Base-by-base conservation (phyloP, 1,140 invertebrate species). In the Drosophila sproati region DNA sequence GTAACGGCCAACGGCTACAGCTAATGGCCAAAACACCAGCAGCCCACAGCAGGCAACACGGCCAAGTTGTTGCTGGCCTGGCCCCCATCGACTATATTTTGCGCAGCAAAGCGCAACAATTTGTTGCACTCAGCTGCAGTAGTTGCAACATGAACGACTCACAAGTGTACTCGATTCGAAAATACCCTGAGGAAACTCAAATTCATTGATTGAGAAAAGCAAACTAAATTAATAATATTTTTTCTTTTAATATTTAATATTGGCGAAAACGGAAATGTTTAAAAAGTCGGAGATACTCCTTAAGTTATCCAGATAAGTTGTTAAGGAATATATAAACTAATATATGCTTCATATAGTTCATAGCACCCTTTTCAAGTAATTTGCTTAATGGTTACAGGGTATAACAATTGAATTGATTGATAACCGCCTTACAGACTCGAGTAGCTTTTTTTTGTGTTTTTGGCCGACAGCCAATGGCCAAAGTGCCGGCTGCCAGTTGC, bases 401-500 rank as follows among this genome's bases (percentile, higher is more conserved):
- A 43, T 43, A 43, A 43, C 39, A 43, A 43, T 47, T 34, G 56
- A 77, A 77, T 83, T 88, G 83, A 88, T 88, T 88, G 83, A 88
- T 88, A 82, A 80, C 63, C 78, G 79, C 59, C 77, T 87, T 78
- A 79, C 47, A 68, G 77, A 56, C 79, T 76, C 72, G 57, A 71
- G 57, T 62, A 61, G 48, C 35, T 34, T 64, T 68, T 57, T 3
- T 32, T 45, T 12, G 55, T 45, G 7, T 45, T 52, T 80, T 85
- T 88, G 85, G 85, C 85, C 52, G 39, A n/a, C 50, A 67, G 85
- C 85, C 83, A 88, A 89, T 34, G 57, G 56, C 54, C 50, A 67
- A 67, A 63, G 59, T 63, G 59, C 59, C 59, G 57, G 31, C 43
- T 61, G 66, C 66, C 63, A 54, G 29, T 48, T 39, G 61, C 8